phyloP scores from a whole-genome alignment of 2,797 vertebrate genomes.

The Hipposideros larvatus region DNA sequence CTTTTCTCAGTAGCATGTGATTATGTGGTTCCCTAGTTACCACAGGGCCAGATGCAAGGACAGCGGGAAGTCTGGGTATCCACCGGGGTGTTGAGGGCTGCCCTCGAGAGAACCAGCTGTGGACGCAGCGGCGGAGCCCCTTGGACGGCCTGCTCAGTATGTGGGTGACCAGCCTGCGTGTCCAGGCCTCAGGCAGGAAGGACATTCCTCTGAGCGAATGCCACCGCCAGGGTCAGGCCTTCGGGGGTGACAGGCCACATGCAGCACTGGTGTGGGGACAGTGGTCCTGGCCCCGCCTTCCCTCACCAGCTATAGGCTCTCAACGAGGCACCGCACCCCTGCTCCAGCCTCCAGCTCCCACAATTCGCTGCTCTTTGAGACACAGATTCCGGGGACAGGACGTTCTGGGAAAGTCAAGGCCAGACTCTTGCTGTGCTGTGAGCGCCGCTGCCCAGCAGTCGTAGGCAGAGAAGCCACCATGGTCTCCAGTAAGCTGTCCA shows the following conservation, averaged over 20 bases:
- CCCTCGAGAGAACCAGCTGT: background rate
- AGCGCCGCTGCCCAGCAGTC: background rate
- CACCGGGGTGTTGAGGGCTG: accelerated
- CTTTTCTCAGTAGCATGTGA: background rate
- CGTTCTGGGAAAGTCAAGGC: background rate
- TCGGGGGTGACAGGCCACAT: background rate
- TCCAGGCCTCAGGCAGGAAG: background rate
- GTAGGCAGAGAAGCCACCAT: background rate
- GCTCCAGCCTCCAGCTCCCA: background rate
- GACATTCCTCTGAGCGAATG: background rate
- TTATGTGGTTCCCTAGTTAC: background rate
- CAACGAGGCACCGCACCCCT: background rate
- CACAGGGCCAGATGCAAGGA: background rate
- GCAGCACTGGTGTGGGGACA: background rate
- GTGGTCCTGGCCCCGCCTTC: background rate
- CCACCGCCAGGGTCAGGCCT: background rate
- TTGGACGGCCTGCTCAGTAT: background rate
- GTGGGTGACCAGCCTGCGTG: accelerated
- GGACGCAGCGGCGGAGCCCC: accelerated
- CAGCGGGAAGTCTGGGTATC: background rate
- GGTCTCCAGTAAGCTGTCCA: background rate
- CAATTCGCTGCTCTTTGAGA: background rate
- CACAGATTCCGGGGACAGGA: background rate
- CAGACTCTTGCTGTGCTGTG: background rate
- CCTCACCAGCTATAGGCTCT: background rate